Evolutionary conservation across 2,113 vertebrate genomes (phyloP).

Genomic region (Pomatorhinus ruficollis): DNA sequence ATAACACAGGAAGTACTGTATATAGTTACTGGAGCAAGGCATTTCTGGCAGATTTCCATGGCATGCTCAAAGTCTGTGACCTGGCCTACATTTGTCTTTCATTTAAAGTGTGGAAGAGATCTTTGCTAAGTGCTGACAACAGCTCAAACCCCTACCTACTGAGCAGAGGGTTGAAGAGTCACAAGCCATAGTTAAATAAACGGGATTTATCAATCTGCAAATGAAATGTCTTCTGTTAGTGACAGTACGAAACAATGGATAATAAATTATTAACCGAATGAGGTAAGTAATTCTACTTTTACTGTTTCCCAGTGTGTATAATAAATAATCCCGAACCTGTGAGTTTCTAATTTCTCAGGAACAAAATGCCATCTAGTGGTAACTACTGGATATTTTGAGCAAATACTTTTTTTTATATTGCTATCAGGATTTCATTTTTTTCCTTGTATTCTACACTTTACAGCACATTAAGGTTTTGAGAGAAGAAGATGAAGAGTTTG

Average conservation of each 20-base stretch:
- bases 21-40: neutral
- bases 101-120: neutral
- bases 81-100: neutral
- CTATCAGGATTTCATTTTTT: neutral
- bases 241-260: neutral
- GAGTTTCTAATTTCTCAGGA: constrained; percentile 13
- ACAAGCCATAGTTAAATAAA: neutral
- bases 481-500: neutral
- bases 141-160: neutral
- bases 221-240: neutral
- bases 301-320: neutral
- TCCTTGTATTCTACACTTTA: neutral
- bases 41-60: neutral
- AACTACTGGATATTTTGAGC: neutral
- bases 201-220: neutral
- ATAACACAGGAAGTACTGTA: constrained; percentile 27
- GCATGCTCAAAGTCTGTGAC: neutral
- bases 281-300: constrained; percentile 29
- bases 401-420: neutral
- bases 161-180: neutral
- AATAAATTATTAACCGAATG: neutral
- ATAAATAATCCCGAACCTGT: neutral
- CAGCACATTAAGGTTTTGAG: neutral
- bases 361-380: constrained; percentile 71
- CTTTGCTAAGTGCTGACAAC: neutral